phyloP scores from a whole-genome alignment of 2,113 vertebrate species.

The Tragelaphus buxtoni region DNA sequence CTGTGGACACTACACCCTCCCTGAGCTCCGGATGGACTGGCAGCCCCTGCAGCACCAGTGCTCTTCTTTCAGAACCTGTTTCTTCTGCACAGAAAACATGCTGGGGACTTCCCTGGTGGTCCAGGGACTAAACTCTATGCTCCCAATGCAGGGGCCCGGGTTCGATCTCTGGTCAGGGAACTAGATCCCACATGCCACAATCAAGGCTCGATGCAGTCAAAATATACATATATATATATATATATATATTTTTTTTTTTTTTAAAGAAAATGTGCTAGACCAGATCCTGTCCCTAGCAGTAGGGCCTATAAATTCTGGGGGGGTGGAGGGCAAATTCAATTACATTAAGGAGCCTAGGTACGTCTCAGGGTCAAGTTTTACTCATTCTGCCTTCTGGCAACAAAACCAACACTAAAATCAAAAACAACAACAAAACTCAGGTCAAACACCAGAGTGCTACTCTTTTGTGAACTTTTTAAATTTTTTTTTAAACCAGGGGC shows the following conservation, averaged over 20 bases:
- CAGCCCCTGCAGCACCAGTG: rapidly evolving
- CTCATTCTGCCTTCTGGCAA: too few relatives aligned
- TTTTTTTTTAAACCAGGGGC: background rate
- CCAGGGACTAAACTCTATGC: background rate
- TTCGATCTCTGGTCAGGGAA: background rate
- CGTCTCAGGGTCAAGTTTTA: background rate
- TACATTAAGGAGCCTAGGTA: background rate
- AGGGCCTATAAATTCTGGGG: background rate
- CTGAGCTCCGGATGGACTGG: background rate
- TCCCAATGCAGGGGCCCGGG: background rate
- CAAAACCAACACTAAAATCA: too few relatives aligned
- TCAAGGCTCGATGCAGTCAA: background rate
- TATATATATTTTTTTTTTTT: too few relatives aligned
- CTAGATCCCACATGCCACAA: background rate
- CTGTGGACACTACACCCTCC: too few relatives aligned
- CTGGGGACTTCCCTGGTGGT: background rate
- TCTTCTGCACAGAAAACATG: background rate
- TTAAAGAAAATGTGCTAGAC: background rate
- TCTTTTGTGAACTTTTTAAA: background rate
- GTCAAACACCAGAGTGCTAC: background rate
- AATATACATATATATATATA: background rate
- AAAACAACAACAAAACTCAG: background rate
- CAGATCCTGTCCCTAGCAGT: background rate
- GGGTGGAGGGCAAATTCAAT: background rate
- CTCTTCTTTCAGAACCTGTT: background rate